Evolutionary conservation across 2,888 invertebrate species (phyloP).

Genomic region (Agrotis clavis): DNA sequence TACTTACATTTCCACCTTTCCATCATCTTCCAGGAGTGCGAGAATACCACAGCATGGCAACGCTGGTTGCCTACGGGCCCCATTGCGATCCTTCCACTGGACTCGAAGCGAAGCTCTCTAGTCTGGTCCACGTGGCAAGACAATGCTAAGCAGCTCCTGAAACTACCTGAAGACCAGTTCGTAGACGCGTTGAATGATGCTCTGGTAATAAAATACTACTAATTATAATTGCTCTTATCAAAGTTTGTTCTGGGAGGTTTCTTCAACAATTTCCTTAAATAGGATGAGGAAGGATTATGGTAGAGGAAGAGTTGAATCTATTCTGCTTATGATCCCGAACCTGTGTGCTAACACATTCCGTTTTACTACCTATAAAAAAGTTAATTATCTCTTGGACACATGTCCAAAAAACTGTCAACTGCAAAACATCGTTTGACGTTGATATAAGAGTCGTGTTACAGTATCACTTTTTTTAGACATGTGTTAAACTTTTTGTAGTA

Average conservation of each 20-base stretch:
- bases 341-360: too few relatives aligned
- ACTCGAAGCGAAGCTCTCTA: conserved; percentile 95
- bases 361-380: too few relatives aligned
- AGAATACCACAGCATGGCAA: conserved; percentile 98
- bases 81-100: conserved; percentile 97
- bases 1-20: conserved; percentile 1
- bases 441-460: too few relatives aligned
- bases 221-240: background rate
- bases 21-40: conserved; percentile 89
- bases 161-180: conserved; percentile 94
- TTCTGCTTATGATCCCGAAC: background rate
- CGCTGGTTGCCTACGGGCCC: conserved; percentile 98
- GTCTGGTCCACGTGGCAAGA: conserved; percentile 97
- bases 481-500: too few relatives aligned
- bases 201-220: conserved; percentile 89
- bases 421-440: too few relatives aligned
- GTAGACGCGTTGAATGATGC: conserved; percentile 97
- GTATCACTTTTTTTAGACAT: too few relatives aligned
- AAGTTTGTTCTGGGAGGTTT: too few relatives aligned
- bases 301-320: background rate
- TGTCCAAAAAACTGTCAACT: too few relatives aligned
- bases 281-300: background rate
- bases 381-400: too few relatives aligned
- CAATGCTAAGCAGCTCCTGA: conserved; percentile 94
- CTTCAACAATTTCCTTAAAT: background rate